Conservation (phyloP, 2,113 vertebrate species). For the Trematomus loennbergii region DNA sequence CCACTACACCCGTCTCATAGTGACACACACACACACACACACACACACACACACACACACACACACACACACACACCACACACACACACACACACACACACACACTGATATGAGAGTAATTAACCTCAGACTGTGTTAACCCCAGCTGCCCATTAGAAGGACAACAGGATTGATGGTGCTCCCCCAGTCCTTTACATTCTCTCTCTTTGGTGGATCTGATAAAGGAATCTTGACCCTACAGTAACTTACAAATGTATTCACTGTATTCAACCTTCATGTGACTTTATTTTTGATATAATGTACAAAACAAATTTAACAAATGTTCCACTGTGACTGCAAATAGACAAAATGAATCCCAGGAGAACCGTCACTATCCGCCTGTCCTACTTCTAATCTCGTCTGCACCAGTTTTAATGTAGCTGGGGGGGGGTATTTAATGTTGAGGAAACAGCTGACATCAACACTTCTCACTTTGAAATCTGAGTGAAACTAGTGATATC, state of each 20-base stretch:
- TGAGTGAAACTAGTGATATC: too few relatives aligned
- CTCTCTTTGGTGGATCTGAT: neutral
- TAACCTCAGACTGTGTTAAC: constrained; percentile 86
- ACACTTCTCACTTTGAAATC: constrained; percentile 38
- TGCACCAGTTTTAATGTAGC: constrained; percentile 63
- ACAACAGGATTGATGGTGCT: constrained; percentile 85
- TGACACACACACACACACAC: constrained; percentile 48
- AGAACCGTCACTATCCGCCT: constrained; percentile 42
- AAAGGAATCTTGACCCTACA: neutral
- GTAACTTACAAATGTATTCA: neutral
- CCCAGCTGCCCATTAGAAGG: constrained; percentile 85
- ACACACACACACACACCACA: constrained; percentile 15
- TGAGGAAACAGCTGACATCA: constrained; percentile 43
- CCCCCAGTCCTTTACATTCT: constrained; percentile 69
- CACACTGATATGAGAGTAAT: constrained; percentile 84
- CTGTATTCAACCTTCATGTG: neutral
- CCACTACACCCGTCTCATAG: constrained; percentile 62
- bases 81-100: neutral
- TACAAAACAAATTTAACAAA: constrained; percentile 10
- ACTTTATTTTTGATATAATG: constrained; percentile 15
- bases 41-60: constrained; percentile 33
- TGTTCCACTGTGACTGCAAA: constrained; percentile 42
- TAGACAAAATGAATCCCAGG: constrained; percentile 49
- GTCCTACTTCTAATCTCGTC: constrained; percentile 68
- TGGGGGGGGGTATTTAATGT: constrained; percentile 30